Evolutionary conservation across 2,888 invertebrate species (phyloP), one percentile per base, ranked within the genome.

Genomic region (Netelia inedita): DNA sequence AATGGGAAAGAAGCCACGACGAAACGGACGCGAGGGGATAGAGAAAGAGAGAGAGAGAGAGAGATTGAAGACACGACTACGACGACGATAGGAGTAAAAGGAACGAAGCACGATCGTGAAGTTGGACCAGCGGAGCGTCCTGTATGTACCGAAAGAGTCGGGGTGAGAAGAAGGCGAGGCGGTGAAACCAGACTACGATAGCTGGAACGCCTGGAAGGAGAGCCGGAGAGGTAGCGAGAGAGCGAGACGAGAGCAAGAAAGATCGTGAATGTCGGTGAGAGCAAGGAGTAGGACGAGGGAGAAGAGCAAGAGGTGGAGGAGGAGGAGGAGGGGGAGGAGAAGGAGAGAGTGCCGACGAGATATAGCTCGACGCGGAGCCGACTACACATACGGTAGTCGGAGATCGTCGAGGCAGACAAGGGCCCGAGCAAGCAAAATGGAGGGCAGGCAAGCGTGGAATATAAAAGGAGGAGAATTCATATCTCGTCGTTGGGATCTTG

Each of bases 401-500:
- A 91, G 93, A 93, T 93, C 92, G 92, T 89, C 90, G 89, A 91
- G 90, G 89, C 92, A 93, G 93, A 93, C 93, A 93, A 93, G 92
- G 90, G 90, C 89, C 90, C 91, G 90, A 91, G 91, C 92, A 90
- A 92, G 92, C 92, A 91, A 92, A 93, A 93, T 92, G 92, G 92
- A 92, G 92, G 92, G 90, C 92, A 92, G 93, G 92, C 93, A 91
- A 93, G 92, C 93, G 93, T 93, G 92, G 93, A 93, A 93, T 93
- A 93, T 92, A 93, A 92, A 93, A 93, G 93, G 91, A 91, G 91
- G 90, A 90, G 92, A 92, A 93, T 93, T 93, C 92, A 92, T 93
- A 93, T 93, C 92, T 93, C 91, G 92, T 91, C 90, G 91, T 88
- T 90, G 92, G 91, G 92, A 93, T 93, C 93, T 93, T 89, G 92